Percentiles rank a stretch among this genome's conserved stretches.
Evolutionary conservation across 2,888 invertebrate genomes (phyloP).

Genomic region (Invenusta paracnida): DNA sequence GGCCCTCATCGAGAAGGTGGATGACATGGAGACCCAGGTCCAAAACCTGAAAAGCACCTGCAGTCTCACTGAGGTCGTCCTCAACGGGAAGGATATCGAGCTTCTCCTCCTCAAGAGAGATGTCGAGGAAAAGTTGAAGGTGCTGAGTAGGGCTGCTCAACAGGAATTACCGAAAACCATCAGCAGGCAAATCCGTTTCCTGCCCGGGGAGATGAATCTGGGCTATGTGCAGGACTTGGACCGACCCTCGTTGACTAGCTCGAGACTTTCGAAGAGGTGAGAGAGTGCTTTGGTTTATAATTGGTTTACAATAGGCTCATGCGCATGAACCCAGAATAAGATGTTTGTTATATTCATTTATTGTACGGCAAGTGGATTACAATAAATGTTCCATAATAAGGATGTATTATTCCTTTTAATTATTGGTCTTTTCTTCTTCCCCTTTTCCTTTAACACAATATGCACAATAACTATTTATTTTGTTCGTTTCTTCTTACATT

Average conservation of each 20-base stretch:
- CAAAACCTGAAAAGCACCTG: conserved; percentile 60
- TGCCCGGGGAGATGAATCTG: conserved; percentile 55
- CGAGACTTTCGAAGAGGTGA: conserved; percentile 43
- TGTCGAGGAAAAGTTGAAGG: conserved; percentile 58
- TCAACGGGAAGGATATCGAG: conserved; percentile 61
- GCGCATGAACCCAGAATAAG: too few species aligned
- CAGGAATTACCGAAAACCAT: conserved; percentile 55
- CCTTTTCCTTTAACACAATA: too few species aligned
- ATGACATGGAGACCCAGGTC: conserved; percentile 51
- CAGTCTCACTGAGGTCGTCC: conserved; percentile 59
- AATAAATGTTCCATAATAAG: too few species aligned
- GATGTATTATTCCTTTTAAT: too few species aligned
- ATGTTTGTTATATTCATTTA: too few species aligned
- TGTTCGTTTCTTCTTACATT: too few species aligned
- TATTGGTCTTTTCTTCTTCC: too few species aligned
- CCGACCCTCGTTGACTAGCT: conserved; percentile 49
- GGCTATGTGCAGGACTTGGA: conserved; percentile 57
- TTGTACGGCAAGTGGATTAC: too few species aligned
- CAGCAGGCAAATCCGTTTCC: conserved; percentile 53
- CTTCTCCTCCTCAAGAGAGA: conserved; percentile 60
- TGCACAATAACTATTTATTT: too few species aligned
- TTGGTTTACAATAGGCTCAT: too few species aligned
- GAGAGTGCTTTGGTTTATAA: too few species aligned
- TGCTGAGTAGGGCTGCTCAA: conserved; percentile 53
- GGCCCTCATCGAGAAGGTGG: conserved; percentile 54